phyloP scores from a whole-genome alignment of 2,113 vertebrate species.

The Corythoichthys intestinalis region DNA sequence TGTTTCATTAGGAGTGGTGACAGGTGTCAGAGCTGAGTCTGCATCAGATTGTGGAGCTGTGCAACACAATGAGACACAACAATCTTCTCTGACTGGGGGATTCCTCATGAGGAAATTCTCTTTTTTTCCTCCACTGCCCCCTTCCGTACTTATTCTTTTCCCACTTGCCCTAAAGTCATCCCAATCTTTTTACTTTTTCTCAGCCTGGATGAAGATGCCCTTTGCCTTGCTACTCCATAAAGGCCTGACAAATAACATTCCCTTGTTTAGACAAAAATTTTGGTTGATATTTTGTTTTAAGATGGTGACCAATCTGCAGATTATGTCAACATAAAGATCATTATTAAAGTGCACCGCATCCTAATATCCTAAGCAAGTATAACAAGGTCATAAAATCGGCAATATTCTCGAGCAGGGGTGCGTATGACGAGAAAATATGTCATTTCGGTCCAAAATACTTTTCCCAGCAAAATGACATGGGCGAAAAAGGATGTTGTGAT shows the following conservation, averaged over 20 bases:
- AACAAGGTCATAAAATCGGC: conserved; percentile 1
- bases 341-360: background rate
- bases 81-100: conserved; percentile 54
- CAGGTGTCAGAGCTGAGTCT: conserved; percentile 56
- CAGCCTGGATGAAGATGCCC: conserved; percentile 5
- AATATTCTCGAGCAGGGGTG: too few relatives aligned
- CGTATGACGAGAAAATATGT: too few relatives aligned
- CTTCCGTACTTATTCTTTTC: conserved; percentile 26
- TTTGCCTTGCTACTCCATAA: background rate
- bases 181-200: conserved; percentile 3
- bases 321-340: background rate
- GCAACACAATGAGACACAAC: conserved; percentile 58
- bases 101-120: conserved; percentile 34
- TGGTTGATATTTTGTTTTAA: background rate
- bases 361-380: background rate
- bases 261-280: background rate
- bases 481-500: too few relatives aligned
- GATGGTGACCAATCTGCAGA: background rate
- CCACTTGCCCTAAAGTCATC: conserved; percentile 3
- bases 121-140: conserved; percentile 17
- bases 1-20: conserved; percentile 63
- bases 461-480: too few relatives aligned
- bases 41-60: conserved; percentile 54
- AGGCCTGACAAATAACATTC: background rate
- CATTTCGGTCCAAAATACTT: too few relatives aligned